Percentiles rank a stretch among this genome's conserved stretches.
These are phyloP conservation scores for Lasioglossum pauxillum DNA, from an alignment of 2,888 invertebrate genomes.

Conservation along the genomic window DNA sequence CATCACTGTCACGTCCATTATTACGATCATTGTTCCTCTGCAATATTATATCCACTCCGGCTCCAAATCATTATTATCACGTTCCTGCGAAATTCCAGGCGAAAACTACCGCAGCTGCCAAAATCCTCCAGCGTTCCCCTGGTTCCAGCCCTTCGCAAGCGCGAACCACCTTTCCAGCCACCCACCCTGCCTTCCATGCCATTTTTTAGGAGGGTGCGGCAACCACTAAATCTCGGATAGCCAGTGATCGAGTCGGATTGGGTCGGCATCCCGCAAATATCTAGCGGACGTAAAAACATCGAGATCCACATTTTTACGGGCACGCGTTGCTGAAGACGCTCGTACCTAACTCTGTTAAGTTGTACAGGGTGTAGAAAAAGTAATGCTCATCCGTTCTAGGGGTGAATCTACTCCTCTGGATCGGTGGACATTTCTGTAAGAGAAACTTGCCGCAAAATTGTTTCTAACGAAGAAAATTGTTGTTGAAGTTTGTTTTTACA, in stretches of 20 bases:
- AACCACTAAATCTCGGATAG: background rate
- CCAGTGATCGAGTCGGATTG: background rate
- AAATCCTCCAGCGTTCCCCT: background rate
- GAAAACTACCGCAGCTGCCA: background rate
- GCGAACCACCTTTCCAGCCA: background rate
- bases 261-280: background rate
- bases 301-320: background rate
- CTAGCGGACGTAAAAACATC: background rate
- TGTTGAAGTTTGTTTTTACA: too few relatives aligned
- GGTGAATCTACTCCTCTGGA: too few relatives aligned
- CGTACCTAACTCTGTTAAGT: too few relatives aligned
- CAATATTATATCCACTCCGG: slow-evolving; percentile 30
- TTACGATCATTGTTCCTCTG: slow-evolving; percentile 45
- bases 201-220: slow-evolving; percentile 7
- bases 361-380: too few relatives aligned
- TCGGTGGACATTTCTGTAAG: too few relatives aligned
- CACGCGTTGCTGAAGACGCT: background rate
- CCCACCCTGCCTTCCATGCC: background rate
- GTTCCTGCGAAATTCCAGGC: slow-evolving; percentile 1
- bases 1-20: slow-evolving; percentile 45
- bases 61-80: slow-evolving; percentile 18
- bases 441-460: too few relatives aligned
- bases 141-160: slow-evolving; percentile 14
- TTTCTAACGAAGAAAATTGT: too few relatives aligned
- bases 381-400: too few relatives aligned